Percentiles rank a stretch among this genome's conserved stretches.
phyloP scores from a whole-genome alignment of 2,113 vertebrate species.

The Promerops cafer region DNA sequence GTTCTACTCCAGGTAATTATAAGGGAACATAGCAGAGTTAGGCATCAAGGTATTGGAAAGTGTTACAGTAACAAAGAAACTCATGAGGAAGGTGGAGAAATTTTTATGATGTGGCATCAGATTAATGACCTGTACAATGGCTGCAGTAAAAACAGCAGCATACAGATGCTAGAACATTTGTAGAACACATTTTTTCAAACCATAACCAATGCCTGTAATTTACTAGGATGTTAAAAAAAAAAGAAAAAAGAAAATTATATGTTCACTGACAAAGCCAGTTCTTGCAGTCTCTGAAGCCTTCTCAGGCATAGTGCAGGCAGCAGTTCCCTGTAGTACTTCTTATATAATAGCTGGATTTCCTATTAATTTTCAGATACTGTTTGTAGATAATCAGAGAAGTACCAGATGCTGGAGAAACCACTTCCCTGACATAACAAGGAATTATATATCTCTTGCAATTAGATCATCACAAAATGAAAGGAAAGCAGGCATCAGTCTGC shows the following conservation, averaged over 20 bases:
- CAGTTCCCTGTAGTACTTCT: background rate
- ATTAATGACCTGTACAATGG: background rate
- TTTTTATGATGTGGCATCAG: background rate
- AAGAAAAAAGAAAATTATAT: background rate
- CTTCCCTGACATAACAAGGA: constrained; percentile 34
- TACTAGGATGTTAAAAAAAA: background rate
- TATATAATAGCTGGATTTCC: background rate
- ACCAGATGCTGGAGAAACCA: constrained; percentile 22
- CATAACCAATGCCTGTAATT: constrained; percentile 44
- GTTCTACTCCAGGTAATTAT: background rate
- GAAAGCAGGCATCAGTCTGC: constrained; percentile 37
- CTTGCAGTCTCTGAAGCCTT: background rate
- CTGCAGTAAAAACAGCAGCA: constrained; percentile 40
- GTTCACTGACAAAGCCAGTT: background rate
- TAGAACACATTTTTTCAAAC: constrained; percentile 34
- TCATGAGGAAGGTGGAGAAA: background rate
- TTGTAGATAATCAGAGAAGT: constrained; percentile 23
- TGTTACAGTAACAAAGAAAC: constrained; percentile 6
- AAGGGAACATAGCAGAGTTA: background rate
- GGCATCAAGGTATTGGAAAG: background rate
- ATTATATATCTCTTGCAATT: constrained; percentile 56
- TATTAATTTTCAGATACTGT: constrained; percentile 12
- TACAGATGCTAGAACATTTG: constrained; percentile 50
- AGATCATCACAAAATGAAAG: constrained; percentile 48
- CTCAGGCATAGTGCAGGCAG: background rate